Base-by-base conservation (phyloP, 53 echinoderm and acorn worm genomes). In the Holothuria scabra region DNA sequence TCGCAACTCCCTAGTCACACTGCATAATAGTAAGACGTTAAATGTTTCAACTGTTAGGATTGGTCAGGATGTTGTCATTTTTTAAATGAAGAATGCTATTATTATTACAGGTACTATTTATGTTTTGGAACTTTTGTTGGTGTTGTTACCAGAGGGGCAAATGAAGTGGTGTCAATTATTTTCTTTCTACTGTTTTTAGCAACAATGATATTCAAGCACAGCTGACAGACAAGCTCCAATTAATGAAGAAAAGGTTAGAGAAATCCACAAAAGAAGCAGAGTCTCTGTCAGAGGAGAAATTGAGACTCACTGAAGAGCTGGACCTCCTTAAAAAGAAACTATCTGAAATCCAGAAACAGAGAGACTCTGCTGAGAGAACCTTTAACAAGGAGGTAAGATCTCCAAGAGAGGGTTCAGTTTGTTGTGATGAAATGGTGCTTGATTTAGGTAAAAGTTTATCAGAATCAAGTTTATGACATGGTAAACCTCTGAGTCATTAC, bases 201-300 rank as follows among this genome's bases (percentile, higher is more conserved):
- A 92, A 97, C 49, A 90, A 92, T 55, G 94, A 94, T 61, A 90
- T 88, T 76, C 90, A 94, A 64, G 35, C 89, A 23, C 92, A 92
- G 72, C 87, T 86, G 58, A 61, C 84, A 8, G 85, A 83, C 25
- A 89, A 86, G 34, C 87, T 57, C 20, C 82, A 93, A 61, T 92
- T 92, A 65, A 90, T 94, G 60, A 88, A 87, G 65, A 46, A 84
- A 62, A 84, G 97, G 66, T 88, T 94, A 48, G 89, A 87, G 60
- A 83, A 86, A 74, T 38, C 90, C 3, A 88, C 87, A 86, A 94
- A 90, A 66, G 97, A 97, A 68, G 92, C 90, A 30, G 92, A 94
- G 79, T 55, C 52, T 5, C 76, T 97, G 38, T 82, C 94, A 1
- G 94, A 94, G 74, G 90, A 97, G 80, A 80, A 92, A 44, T 76